Evolutionary conservation across 2,888 invertebrate species (phyloP), one percentile per base, ranked within the genome.

Genomic region (Silvanus unidentatus): DNA sequence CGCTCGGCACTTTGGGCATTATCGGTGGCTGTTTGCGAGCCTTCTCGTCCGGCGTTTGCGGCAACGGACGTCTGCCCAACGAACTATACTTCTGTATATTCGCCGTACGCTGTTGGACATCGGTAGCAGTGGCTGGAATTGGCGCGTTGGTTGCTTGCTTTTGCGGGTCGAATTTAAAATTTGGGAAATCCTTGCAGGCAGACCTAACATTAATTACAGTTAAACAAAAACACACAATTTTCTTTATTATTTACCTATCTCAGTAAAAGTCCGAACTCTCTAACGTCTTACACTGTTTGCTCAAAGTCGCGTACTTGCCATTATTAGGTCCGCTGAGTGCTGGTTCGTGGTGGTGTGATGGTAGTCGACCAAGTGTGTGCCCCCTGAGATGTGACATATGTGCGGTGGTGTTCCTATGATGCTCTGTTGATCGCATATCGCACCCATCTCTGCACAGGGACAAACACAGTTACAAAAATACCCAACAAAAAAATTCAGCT

Each of bases 221-320:
- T 29, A 47, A 53, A n/a, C n/a, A 39, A 37, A 39, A 49, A 37
- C 8, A 45, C 11, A 40, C 16, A 39, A 12, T 35, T 35, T 10
- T 6, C 6, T 32, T 32, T 32, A 32, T 3, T 29, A 42, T 42
- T 56, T 52, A 76, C 77, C 82, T 83, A 77, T 86, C 88, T 90
- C 89, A 92, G 88, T 92, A 93, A 80, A 91, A 92, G 78, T 92
- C 91, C 70, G 85, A 88, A 68, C 90, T 87, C 78, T 92, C 92
- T 58, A 92, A 79, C 66, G 92, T 92, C 80, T 92, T 92, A 85
- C 92, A 93, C 79, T 92, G 90, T 78, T 91, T 91, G 84, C 89
- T 91, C 77, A 92, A 79, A 76, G 91, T 92, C 75, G 91, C 90
- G 84, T 91, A 92, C 84, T 92, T 91, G 74, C 84, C 84, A 76